These are phyloP conservation scores for Lepisosteus osseus DNA, from an alignment of 2,113 vertebrate genomes.

Conservation along the genomic window DNA sequence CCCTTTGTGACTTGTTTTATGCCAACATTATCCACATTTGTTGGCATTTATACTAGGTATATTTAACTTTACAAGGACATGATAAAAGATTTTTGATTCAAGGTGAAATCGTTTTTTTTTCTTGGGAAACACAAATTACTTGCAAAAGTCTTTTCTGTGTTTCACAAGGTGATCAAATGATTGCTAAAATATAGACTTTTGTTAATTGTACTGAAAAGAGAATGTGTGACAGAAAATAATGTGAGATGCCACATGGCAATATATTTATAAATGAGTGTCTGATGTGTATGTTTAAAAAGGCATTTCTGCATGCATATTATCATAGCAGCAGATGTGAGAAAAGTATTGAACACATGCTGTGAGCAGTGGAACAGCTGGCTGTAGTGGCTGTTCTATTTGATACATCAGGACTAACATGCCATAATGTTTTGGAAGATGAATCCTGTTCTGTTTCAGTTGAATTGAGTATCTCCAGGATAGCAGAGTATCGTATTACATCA, in stretches of 20 bases:
- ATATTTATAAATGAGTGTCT: background rate
- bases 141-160: background rate
- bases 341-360: slow-evolving; percentile 68
- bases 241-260: background rate
- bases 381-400: background rate
- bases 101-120: no score
- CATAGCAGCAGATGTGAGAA: slow-evolving; percentile 59
- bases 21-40: no score
- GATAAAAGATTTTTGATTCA: no score
- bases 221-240: background rate
- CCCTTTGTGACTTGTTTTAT: no score
- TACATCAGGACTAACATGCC: background rate
- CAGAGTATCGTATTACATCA: background rate
- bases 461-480: slow-evolving; percentile 40
- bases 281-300: slow-evolving; percentile 11
- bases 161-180: background rate
- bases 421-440: slow-evolving; percentile 14
- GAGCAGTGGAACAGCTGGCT: slow-evolving; percentile 62
- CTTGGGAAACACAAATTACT: background rate
- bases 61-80: no score
- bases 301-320: background rate
- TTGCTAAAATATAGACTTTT: background rate
- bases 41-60: no score
- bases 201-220: background rate
- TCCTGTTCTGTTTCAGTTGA: slow-evolving; percentile 54